These are phyloP conservation scores for Xenentodon cancila DNA, from an alignment of 2,797 vertebrate genomes.

Conservation along the genomic window DNA sequence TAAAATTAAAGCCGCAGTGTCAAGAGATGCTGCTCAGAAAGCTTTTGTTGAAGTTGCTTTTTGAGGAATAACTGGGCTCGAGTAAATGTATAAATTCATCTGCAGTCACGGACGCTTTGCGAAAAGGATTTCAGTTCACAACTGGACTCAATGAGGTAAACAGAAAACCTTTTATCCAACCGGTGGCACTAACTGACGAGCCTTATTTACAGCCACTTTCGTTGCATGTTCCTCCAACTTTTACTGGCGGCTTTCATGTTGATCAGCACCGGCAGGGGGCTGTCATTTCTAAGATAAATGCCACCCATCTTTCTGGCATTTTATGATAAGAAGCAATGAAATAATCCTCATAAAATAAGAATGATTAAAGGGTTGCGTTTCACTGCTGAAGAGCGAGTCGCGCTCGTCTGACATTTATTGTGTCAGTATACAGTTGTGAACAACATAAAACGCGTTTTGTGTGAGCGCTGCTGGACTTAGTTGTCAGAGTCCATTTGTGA, in stretches of 20 bases:
- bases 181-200: slow-evolving; percentile 43
- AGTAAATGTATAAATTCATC: not conserved
- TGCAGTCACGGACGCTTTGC: not conserved
- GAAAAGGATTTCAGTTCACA: too few relatives aligned
- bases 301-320: slow-evolving; percentile 49
- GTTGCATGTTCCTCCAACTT: slow-evolving; percentile 3
- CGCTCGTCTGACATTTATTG: slow-evolving; percentile 63
- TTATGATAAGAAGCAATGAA: slow-evolving; percentile 62
- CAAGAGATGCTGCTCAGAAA: slow-evolving; percentile 1
- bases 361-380: slow-evolving; percentile 61
- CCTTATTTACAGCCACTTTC: too few relatives aligned
- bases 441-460: slow-evolving; percentile 54
- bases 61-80: not conserved
- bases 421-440: slow-evolving; percentile 53
- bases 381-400: slow-evolving; percentile 44
- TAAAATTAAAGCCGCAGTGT: not conserved
- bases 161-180: not conserved
- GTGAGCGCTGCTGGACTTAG: slow-evolving; percentile 26
- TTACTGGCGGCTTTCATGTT: slow-evolving; percentile 49
- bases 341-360: slow-evolving; percentile 67
- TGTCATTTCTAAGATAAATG: slow-evolving; percentile 50
- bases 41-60: not conserved
- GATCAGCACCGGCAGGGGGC: slow-evolving; percentile 47
- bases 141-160: not conserved
- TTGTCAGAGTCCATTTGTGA: slow-evolving; percentile 59